Conservation (phyloP, 1,140 invertebrate species). For the Bombus huntii region DNA sequence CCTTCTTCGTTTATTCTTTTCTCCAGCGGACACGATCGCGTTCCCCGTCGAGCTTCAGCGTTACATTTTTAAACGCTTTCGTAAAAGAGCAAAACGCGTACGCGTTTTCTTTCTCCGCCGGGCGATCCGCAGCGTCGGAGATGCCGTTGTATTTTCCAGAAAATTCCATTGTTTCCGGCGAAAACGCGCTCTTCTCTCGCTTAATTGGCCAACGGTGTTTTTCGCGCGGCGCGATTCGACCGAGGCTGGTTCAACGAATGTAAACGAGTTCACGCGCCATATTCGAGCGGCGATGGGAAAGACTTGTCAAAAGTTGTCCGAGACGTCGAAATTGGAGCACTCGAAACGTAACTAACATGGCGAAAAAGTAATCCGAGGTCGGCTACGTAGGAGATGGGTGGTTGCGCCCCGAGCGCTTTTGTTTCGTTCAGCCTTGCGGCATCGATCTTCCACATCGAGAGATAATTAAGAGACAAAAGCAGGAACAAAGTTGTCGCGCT, state of each 20-base stretch:
- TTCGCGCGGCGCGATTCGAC: neutral
- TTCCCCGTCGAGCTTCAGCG: neutral
- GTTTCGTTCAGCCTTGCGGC: neutral
- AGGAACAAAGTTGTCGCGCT: neutral
- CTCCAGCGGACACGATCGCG: neutral
- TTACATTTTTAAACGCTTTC: neutral
- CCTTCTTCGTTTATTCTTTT: neutral
- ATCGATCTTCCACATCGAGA: neutral
- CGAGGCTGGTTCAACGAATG: neutral
- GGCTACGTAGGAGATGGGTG: no score
- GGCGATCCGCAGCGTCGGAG: neutral
- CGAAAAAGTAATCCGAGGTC: neutral
- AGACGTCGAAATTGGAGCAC: neutral
- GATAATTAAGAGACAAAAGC: neutral
- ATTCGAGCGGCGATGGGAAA: neutral
- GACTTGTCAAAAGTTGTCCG: neutral
- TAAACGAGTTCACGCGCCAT: neutral
- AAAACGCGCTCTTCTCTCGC: neutral
- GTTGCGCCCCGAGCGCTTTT: neutral
- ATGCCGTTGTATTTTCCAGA: neutral
- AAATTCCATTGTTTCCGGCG: neutral
- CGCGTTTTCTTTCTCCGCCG: neutral
- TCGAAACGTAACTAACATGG: neutral
- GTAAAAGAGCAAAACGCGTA: neutral
- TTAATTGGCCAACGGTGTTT: neutral